Evolutionary conservation across 2,797 vertebrate genomes (phyloP), one percentile per base, ranked within the genome.

Genomic region (Cercopithecus diana): DNA sequence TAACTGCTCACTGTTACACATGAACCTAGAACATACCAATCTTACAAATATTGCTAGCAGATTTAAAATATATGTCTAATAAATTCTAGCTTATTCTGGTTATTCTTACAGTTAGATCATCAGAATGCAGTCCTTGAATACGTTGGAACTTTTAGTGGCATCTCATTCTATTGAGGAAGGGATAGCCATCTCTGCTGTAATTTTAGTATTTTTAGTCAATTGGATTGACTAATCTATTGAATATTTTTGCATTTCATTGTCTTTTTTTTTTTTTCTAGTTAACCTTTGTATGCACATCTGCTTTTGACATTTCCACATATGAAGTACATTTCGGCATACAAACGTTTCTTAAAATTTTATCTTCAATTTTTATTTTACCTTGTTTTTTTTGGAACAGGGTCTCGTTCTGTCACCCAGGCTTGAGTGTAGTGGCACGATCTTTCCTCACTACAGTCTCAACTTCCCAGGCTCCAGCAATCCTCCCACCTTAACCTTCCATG

Each of bases 231-330:
- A 70, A 86, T 50, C 48, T 81, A 72, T 82, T 50, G 45, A n/a
- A 67, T 88, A 80, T 88, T 85, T 72, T 80, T 81, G 61, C 75
- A 55, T 90, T 84, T 89, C 5, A 82, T 73, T 24, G 52, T 61
- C n/a, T 88, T 11, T 90, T 58, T 92, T 90, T 58, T 92, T 50
- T 22, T 84, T 93, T 86, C 41, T 88, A 61, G 36, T 96, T 7
- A 85, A 85, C 17, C 4, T 88, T 96, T 91, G n/a, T 45, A 41
- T 52, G 88, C 41, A 72, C 30, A 85, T 14, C n/a, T 93, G 6
- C 24, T 8, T 91, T 89, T 70, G 36, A 20, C 17, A 30, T 87
- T 84, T 58, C 15, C 48, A 45, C 33, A 80, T 89, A 72, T 0
- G 7, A 85, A 61, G 22, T 93, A 52, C 52, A 24, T 95, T 96